phyloP scores from a whole-genome alignment of 2,888 invertebrate species.

The Cybosia mesomella region DNA sequence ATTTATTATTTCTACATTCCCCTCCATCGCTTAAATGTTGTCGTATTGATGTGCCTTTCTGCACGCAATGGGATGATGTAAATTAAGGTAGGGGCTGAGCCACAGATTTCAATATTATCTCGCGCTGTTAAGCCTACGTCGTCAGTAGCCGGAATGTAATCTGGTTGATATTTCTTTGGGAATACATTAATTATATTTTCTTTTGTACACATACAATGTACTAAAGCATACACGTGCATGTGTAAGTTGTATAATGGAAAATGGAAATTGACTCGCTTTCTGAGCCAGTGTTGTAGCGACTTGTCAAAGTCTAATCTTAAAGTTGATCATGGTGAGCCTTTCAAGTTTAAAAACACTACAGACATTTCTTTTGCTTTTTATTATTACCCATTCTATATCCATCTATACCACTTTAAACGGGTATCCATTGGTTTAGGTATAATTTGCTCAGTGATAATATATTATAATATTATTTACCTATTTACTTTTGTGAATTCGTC shows the following conservation, averaged over 20 bases:
- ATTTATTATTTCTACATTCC: constrained; percentile 67
- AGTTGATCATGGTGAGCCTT: not conserved
- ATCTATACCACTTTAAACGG: no score
- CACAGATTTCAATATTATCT: constrained; percentile 48
- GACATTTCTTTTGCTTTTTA: no score
- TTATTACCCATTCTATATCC: no score
- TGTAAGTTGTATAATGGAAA: not conserved
- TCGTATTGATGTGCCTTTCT: constrained; percentile 62
- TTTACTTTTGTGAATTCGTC: not conserved
- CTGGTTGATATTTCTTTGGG: constrained; percentile 36
- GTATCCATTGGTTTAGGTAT: no score
- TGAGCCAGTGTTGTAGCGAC: not conserved
- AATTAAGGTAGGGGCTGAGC: constrained; percentile 46
- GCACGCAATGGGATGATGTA: constrained; percentile 52
- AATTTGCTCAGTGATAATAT: no score
- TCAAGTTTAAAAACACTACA: no score
- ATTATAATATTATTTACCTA: no score
- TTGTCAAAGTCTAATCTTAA: not conserved
- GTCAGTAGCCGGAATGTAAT: constrained; percentile 44
- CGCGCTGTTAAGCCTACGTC: constrained; percentile 29
- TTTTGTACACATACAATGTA: constrained; percentile 20
- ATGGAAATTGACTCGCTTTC: not conserved
- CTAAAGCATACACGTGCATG: not conserved
- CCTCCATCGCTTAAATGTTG: constrained; percentile 55
- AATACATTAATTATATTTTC: constrained; percentile 45